Base-by-base conservation (phyloP, 2,888 invertebrate genomes). In the Dicyrtomina minuta region DNA sequence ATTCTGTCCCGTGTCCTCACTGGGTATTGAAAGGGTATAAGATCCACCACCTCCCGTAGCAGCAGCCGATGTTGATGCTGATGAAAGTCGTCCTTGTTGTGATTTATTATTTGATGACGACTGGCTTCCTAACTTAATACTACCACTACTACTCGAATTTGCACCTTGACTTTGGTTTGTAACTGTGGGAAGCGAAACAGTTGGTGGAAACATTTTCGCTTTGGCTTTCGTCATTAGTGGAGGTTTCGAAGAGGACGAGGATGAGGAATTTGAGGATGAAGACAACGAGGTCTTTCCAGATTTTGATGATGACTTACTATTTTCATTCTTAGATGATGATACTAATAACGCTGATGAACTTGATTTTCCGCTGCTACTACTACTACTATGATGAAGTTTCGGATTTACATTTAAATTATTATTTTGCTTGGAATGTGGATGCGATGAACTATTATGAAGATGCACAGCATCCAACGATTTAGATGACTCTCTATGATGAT, bases 1-100 rank as follows among this genome's bases (percentile, higher is more conserved):
- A 64, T 73, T 76, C 51, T 71, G 71, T n/a, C 74, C 74, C n/a
- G 58, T 70, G 53, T 77, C 75, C 10, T 74, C 73, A 26, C 72
- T 75, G 12, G 75, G 75, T 41, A 77, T 77, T 4, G 77, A 77
- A 0, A 77, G 56, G 0, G 75, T 75, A 61, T 77, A 77, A 0
- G 77, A 24, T 10, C 10, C 10, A n/a, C 5, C n/a, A 13, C 27
- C 10, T 24, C 22, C 24, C n/a, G 27, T 13, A 49, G 49, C 49
- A 12, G 13, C 5, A 24, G 24, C 10, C 27, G 22, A 3, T n/a
- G n/a, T n/a, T n/a, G n/a, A n/a, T n/a, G n/a, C n/a, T n/a, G n/a
- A n/a, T n/a, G n/a, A n/a, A n/a, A n/a, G n/a, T n/a, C n/a, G n/a
- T n/a, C n/a, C n/a, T n/a, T n/a, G n/a, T n/a, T n/a, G n/a, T n/a